Percentiles rank a stretch among this genome's conserved stretches.
Evolutionary conservation across 1,140 invertebrate genomes (phyloP).

Genomic region (Drosophila arizonae): DNA sequence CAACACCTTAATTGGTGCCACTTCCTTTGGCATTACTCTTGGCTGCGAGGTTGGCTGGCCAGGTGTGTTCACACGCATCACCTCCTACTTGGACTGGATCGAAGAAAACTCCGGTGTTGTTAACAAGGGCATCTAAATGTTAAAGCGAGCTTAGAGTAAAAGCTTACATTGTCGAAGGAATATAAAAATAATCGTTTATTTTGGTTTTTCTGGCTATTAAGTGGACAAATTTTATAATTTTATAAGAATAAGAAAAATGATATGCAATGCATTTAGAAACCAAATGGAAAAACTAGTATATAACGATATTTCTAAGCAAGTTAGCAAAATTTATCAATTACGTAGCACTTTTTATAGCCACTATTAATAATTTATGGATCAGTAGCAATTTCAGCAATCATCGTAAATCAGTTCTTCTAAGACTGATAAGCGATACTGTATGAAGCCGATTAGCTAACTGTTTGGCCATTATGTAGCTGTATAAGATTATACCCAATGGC

Average conservation of each 20-base stretch:
- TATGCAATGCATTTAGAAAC: no score
- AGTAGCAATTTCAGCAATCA: neutral
- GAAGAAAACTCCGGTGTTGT: conserved; percentile 46
- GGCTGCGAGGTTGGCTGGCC: conserved; percentile 84
- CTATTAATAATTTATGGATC: neutral
- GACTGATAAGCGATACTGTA: conserved; percentile 34
- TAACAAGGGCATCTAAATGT: conserved; percentile 55
- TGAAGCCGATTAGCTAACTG: conserved; percentile 10
- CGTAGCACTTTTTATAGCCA: neutral
- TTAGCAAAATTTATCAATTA: no score
- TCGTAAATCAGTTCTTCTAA: conserved; percentile 29
- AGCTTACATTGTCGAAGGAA: conserved; percentile 43
- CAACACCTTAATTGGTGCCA: conserved; percentile 83
- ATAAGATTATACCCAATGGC: conserved; percentile 18
- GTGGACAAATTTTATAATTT: conserved; percentile 67
- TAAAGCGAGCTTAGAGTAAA: conserved; percentile 49
- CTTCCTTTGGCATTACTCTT: conserved; percentile 84
- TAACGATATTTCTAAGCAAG: no score
- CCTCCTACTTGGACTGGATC: conserved; percentile 85
- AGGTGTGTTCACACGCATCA: conserved; percentile 84
- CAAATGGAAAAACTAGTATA: no score
- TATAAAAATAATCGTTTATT: neutral
- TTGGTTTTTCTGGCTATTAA: neutral
- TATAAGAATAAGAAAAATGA: no score
- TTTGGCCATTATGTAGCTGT: conserved; percentile 15